Conservation (phyloP, 37 sponge, comb jelly and placozoan genomes). For the Corticium candelabrum region DNA sequence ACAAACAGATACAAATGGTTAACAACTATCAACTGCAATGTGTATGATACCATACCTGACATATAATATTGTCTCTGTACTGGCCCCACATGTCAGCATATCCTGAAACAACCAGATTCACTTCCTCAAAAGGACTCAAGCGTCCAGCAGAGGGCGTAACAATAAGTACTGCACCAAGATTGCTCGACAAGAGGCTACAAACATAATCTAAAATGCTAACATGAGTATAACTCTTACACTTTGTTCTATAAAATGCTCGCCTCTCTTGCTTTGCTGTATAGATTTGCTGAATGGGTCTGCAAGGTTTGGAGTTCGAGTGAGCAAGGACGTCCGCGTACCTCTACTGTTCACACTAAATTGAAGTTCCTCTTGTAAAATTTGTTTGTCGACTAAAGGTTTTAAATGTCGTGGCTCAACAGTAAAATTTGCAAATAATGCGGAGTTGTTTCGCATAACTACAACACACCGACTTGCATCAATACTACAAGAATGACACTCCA, state of each 20-base stretch:
- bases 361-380: no score
- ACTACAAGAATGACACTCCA: no score
- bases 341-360: no score
- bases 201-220: not conserved
- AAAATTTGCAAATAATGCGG: not conserved
- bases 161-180: not conserved
- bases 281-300: not conserved
- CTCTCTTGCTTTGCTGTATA: not conserved
- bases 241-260: not conserved
- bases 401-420: not conserved
- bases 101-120: not conserved
- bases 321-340: no score
- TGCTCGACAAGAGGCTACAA: not conserved
- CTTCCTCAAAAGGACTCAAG: not conserved
- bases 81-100: slow-evolving; percentile 1
- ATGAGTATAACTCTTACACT: not conserved
- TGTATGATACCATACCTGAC: not conserved
- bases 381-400: no score
- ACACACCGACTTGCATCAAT: not conserved
- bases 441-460: not conserved
- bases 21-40: no score
- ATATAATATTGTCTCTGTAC: not conserved
- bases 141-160: not conserved
- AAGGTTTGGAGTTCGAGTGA: not conserved
- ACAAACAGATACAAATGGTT: no score